phyloP scores from a whole-genome alignment of 2,113 vertebrate genomes.

The Grallaria varia region DNA sequence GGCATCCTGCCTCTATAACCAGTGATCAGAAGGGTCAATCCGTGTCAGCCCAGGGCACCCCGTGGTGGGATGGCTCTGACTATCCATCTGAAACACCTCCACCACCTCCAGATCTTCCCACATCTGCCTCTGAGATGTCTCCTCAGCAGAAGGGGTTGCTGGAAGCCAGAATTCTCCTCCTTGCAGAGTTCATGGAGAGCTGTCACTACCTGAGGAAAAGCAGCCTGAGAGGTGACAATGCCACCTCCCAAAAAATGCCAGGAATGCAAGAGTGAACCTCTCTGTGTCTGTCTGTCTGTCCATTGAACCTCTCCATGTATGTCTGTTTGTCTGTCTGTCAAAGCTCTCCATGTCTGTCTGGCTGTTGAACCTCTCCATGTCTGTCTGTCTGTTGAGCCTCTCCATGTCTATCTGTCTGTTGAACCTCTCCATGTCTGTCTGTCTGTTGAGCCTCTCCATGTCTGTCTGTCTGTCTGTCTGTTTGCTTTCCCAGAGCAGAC shows the following conservation, averaged over 20 bases:
- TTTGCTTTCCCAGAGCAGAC: neutral
- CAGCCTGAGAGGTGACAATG: neutral
- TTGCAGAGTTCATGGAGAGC: neutral
- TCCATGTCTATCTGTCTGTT: neutral
- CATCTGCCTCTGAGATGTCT: neutral
- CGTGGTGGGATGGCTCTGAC: neutral
- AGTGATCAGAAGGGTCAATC: too few species aligned
- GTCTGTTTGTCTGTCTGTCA: neutral
- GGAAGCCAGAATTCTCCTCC: neutral
- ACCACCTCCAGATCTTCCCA: neutral
- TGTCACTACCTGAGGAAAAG: neutral
- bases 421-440: too few species aligned
- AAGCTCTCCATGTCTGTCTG: too few species aligned
- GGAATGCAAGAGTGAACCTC: neutral
- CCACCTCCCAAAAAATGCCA: neutral
- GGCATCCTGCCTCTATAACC: neutral
- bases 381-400: too few species aligned
- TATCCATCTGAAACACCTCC: rapidly evolving
- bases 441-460: too few species aligned
- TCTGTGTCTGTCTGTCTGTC: neutral
- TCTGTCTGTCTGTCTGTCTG: too few species aligned
- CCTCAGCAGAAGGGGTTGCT: neutral
- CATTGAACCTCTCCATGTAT: too few species aligned
- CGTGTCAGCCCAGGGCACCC: rapidly evolving
- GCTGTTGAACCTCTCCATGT: too few species aligned